Percentiles rank a stretch among this genome's conserved stretches.
Conservation (phyloP, 2,888 invertebrate species). For the Clostera curtula region DNA sequence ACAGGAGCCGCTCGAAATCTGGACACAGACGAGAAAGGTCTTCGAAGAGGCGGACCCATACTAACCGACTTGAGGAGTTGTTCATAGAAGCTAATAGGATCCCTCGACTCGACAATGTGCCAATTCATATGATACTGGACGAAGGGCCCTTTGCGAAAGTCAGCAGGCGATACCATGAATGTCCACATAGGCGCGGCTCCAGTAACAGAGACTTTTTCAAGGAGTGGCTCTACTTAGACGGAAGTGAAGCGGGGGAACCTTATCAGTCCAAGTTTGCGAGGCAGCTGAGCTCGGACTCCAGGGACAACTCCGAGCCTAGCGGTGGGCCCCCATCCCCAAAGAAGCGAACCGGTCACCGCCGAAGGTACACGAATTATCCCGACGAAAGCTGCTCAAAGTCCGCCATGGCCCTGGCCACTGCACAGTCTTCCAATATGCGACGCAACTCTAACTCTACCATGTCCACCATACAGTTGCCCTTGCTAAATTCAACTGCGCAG, state of each 20-base stretch:
- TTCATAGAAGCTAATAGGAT: constrained; percentile 50
- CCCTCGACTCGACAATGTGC: constrained; percentile 41
- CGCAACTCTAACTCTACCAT: constrained; percentile 77
- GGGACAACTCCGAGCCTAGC: constrained; percentile 67
- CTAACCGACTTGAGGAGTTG: constrained; percentile 52
- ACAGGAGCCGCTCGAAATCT: constrained; percentile 44
- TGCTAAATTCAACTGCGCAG: constrained; percentile 64
- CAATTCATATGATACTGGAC: constrained; percentile 54
- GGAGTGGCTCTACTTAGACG: constrained; percentile 64
- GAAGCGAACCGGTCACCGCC: constrained; percentile 51
- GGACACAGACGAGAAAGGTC: constrained; percentile 49
- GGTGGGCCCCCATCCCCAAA: constrained; percentile 66
- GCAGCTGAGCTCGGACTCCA: constrained; percentile 70
- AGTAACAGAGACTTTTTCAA: constrained; percentile 61
- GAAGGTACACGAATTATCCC: constrained; percentile 59
- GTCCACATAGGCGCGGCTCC: constrained; percentile 49
- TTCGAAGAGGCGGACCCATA: constrained; percentile 47
- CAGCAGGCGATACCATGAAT: constrained; percentile 58
- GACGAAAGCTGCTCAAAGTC: constrained; percentile 69
- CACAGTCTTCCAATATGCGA: constrained; percentile 69
- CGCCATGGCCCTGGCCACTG: constrained; percentile 61
- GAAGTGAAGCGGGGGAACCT: constrained; percentile 57
- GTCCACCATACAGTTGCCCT: constrained; percentile 76
- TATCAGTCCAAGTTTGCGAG: constrained; percentile 71
- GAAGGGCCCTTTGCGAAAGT: constrained; percentile 67